Evolutionary conservation across 2,113 vertebrate species (phyloP).

Genomic region (Pelecanus crispus): DNA sequence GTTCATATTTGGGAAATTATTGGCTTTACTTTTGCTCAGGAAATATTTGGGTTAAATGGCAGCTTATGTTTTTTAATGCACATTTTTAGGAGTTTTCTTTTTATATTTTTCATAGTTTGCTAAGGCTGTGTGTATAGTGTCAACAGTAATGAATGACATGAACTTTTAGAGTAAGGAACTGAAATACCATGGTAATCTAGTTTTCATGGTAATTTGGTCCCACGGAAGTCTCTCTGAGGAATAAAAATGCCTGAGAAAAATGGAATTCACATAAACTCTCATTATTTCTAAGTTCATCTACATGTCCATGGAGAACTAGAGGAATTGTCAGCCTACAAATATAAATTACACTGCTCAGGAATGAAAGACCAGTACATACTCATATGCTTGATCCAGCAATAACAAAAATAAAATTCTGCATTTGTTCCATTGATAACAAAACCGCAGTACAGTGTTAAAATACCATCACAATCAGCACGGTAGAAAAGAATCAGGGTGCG

Average conservation of each 20-base stretch:
- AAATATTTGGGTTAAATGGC: not conserved
- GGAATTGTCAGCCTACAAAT: conserved; percentile 6
- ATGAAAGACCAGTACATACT: not conserved
- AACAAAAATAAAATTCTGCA: not conserved
- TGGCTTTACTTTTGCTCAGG: not conserved
- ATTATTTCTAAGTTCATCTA: not conserved
- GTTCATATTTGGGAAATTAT: not conserved
- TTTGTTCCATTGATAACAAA: conserved; percentile 36
- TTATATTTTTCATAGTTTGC: conserved; percentile 29
- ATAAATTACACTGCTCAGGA: conserved; percentile 20
- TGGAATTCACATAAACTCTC: conserved; percentile 16
- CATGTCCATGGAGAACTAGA: conserved; percentile 3
- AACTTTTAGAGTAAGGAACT: conserved; percentile 9
- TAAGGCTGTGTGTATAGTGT: not conserved
- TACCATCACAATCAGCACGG: not conserved
- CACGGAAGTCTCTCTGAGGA: conserved; percentile 25
- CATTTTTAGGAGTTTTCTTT: not conserved
- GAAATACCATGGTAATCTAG: conserved; percentile 13
- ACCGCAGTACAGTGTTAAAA: not conserved
- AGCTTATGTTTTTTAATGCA: not conserved
- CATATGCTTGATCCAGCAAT: conserved; percentile 16
- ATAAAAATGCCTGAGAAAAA: conserved; percentile 64
- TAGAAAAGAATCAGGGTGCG: conserved; percentile 8
- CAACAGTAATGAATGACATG: conserved; percentile 25
- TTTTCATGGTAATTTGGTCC: conserved; percentile 46